Evolutionary conservation across 92 coral and sea anemone genomes (phyloP).

Genomic region (Ricordea florida): DNA sequence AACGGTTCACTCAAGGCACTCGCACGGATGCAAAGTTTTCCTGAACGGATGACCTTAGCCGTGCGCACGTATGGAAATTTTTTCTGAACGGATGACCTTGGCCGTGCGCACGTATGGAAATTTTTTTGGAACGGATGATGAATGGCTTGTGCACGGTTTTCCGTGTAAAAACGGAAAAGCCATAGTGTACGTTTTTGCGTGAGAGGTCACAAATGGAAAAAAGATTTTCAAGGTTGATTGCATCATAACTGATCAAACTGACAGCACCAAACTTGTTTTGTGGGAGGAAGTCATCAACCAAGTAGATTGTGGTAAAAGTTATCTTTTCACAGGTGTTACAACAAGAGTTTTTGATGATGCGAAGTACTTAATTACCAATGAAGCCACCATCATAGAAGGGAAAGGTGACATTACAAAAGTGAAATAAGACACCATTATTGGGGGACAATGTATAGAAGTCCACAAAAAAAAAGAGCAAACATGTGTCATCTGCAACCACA

Average conservation of each 20-base stretch:
- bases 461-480: constrained; percentile 16
- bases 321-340: constrained; percentile 41
- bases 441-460: constrained; percentile 26
- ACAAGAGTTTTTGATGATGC: constrained; percentile 45
- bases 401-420: constrained; percentile 15
- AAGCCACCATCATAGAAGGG: constrained; percentile 31
- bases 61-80: no score
- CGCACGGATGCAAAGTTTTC: no score
- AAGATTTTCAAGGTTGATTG: constrained; percentile 34
- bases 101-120: no score
- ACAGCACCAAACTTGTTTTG: constrained; percentile 46
- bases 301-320: constrained; percentile 54
- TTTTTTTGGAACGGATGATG: no score
- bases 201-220: no score
- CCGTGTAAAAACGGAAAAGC: no score
- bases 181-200: no score
- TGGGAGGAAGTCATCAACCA: constrained; percentile 48
- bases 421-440: constrained; percentile 35
- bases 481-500: constrained; percentile 32
- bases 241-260: constrained; percentile 44
- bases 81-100: no score
- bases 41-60: no score
- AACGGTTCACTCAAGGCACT: no score
- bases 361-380: constrained; percentile 36
- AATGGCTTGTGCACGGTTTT: no score